phyloP scores from a whole-genome alignment of 2,113 vertebrate genomes.

The Sphyrna mokarran region DNA sequence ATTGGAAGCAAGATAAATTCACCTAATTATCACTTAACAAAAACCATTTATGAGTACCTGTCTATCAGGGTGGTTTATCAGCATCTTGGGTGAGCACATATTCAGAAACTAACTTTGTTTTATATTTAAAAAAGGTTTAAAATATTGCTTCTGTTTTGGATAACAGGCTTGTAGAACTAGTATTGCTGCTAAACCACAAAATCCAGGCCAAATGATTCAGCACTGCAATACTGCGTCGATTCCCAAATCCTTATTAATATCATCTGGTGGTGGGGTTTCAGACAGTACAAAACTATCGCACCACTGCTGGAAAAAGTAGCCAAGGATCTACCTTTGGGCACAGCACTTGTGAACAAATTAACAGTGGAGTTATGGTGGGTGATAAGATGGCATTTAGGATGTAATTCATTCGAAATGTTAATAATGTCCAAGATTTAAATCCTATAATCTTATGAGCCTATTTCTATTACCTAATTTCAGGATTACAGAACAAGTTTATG shows the following conservation, averaged over 20 bases:
- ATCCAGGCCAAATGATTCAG: not conserved
- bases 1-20: not conserved
- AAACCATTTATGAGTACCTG: not conserved
- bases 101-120: too few relatives aligned
- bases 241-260: not conserved
- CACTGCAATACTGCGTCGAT: not conserved
- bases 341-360: not conserved
- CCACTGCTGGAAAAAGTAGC: not conserved
- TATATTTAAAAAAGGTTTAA: too few relatives aligned
- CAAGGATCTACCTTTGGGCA: not conserved
- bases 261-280: not conserved
- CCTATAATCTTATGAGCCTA: not conserved
- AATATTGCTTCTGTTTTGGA: not conserved
- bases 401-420: not conserved
- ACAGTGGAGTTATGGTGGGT: not conserved
- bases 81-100: not conserved
- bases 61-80: not conserved
- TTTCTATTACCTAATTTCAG: not conserved
- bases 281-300: not conserved
- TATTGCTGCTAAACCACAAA: too few relatives aligned
- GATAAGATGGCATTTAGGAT: not conserved
- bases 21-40: not conserved
- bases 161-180: not conserved
- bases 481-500: not conserved
- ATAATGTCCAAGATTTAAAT: not conserved